Percentiles rank a stretch among this genome's conserved stretches.
These are phyloP conservation scores for Pachycephus smyrnensis DNA, from an alignment of 2,888 invertebrate genomes.

Conservation along the genomic window DNA sequence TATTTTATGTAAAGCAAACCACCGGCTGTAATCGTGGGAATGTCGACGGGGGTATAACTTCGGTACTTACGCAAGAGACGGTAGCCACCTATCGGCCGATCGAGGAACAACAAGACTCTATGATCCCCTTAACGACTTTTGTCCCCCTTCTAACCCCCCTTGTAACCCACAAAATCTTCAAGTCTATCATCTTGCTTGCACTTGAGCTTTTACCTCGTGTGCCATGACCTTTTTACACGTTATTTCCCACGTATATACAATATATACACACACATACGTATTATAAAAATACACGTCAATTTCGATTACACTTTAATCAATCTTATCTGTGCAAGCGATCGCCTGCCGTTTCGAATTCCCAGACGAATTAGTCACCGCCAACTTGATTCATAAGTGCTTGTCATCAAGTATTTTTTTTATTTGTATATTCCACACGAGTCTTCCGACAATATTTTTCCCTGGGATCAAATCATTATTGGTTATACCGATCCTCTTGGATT, in stretches of 20 bases:
- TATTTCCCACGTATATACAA: too few species aligned
- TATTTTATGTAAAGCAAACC: constrained; percentile 38
- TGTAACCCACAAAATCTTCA: neutral
- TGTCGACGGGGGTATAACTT: constrained; percentile 12
- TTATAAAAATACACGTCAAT: neutral
- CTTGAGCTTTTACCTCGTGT: neutral
- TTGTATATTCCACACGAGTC: neutral
- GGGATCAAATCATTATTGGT: neutral
- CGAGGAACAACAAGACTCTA: neutral
- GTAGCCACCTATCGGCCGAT: neutral
- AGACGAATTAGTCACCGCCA: neutral
- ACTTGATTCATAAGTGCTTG: neutral
- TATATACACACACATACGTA: too few species aligned
- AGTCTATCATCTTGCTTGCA: neutral
- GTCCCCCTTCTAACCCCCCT: neutral
- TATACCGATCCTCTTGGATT: neutral
- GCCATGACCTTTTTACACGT: neutral
- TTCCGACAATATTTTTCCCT: neutral
- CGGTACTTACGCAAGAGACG: neutral
- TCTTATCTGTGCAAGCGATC: neutral
- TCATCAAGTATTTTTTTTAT: neutral
- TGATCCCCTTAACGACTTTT: neutral
- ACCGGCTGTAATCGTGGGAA: constrained; percentile 25
- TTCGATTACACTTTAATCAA: neutral
- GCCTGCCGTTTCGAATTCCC: neutral